phyloP scores from a whole-genome alignment of 2,888 invertebrate species.

The Plebejus argus region DNA sequence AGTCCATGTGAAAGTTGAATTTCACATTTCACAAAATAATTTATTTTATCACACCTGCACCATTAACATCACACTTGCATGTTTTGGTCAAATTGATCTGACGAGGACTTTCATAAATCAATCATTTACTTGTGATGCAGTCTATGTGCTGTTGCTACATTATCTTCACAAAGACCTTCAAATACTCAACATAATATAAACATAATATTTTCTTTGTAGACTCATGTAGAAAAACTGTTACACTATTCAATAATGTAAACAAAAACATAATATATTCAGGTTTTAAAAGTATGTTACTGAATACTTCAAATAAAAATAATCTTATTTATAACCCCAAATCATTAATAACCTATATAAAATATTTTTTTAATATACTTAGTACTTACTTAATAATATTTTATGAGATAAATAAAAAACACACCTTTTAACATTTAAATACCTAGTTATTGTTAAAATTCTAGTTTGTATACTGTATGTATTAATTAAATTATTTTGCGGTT shows the following conservation, averaged over 20 bases:
- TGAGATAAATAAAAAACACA: neutral
- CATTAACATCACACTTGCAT: neutral
- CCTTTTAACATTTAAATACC: neutral
- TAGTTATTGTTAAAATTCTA: neutral
- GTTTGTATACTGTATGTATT: too few relatives aligned
- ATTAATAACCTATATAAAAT: too few relatives aligned
- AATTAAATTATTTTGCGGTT: too few relatives aligned
- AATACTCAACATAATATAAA: neutral
- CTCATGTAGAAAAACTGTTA: neutral
- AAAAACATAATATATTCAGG: neutral
- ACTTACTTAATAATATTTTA: too few relatives aligned
- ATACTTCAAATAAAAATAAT: neutral
- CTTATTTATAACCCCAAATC: too few relatives aligned
- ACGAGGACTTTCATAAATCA: conserved; percentile 1
- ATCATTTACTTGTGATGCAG: neutral
- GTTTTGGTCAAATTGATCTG: neutral
- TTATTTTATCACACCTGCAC: conserved; percentile 8
- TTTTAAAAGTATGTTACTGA: neutral
- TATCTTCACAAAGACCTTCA: conserved; percentile 3
- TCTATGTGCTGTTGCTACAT: neutral
- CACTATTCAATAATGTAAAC: neutral
- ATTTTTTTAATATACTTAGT: too few relatives aligned
- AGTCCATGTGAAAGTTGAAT: conserved; percentile 21
- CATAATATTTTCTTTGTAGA: neutral
- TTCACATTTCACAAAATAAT: conserved; percentile 12